Base-by-base conservation (phyloP, 2,888 invertebrate species). In the Meteorus cinctellus region DNA sequence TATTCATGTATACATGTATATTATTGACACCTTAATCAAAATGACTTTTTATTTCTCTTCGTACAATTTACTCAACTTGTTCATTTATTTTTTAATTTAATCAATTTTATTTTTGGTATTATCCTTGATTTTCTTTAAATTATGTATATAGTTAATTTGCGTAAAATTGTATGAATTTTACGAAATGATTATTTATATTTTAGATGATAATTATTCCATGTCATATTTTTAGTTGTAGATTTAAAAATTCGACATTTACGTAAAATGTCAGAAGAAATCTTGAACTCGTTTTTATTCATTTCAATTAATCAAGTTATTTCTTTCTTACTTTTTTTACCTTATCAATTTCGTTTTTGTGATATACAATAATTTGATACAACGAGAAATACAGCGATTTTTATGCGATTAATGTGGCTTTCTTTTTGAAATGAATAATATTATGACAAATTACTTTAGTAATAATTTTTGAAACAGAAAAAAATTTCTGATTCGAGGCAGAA, bases 1-100 rank as follows among this genome's bases (percentile, higher is more conserved):
- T 55, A 66, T 74, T 68, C 68, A 68, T 62, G 62, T 60, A 67
- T 69, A 62, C 60, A 74, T 29, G n/a, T 34, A 31, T 71, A 31
- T 69, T 27, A 59, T 72, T 60, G 55, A 55, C 55, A 19, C n/a
- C 55, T 55, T 55, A 19, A 55, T 55, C 55, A 8, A 55, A 55
- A 55, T 60, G 2, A 12, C 24, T 60, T 60, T 55, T 45, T 62
- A 27, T 72, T 29, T 36, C 10, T 71, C 41, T 45, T 27, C 27
- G 27, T 41, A n/a, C 36, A 66, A 66, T 36, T 65, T 65, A 34
- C 19, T 19, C 4, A 19, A 41, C 5, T 65, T 19, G 16, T 31
- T 65, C 34, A 36, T 65, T 36, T 36, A 34, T 31, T 8, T 65
- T 55, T 55, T 55, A 24, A 55, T 55, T 55, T 19, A 55, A 51